A percentile compares a stretch with the other conserved stretches of the same genome.
Conservation (phyloP, 2,888 invertebrate species). For the Eupithecia tripunctaria region DNA sequence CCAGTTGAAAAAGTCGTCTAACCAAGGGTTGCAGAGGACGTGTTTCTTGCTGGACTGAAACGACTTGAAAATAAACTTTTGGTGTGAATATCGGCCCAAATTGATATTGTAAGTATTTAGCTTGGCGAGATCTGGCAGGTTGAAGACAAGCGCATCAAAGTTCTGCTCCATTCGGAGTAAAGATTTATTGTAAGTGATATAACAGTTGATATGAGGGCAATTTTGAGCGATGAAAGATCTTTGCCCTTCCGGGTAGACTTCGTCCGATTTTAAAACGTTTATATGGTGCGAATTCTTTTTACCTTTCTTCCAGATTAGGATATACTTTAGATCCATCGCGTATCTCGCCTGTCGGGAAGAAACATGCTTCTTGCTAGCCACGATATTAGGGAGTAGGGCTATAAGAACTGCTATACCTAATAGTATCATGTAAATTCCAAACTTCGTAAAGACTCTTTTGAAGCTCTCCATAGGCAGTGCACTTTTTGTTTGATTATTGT, state of each 20-base stretch:
- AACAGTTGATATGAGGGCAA: slow-evolving; percentile 71
- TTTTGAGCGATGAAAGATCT: slow-evolving; percentile 65
- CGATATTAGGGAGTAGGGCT: slow-evolving; percentile 55
- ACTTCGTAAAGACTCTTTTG: slow-evolving; percentile 51
- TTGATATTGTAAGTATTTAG: slow-evolving; percentile 51
- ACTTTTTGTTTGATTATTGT: slow-evolving; percentile 60
- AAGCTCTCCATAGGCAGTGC: slow-evolving; percentile 57
- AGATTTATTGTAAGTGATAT: slow-evolving; percentile 64
- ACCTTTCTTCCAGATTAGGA: slow-evolving; percentile 66
- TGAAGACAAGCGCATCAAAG: slow-evolving; percentile 71
- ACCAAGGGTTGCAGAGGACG: slow-evolving; percentile 62
- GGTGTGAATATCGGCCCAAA: slow-evolving; percentile 58
- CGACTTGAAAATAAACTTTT: slow-evolving; percentile 71
- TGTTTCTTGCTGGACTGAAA: slow-evolving; percentile 62
- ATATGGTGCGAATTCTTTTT: slow-evolving; percentile 40
- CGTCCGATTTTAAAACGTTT: slow-evolving; percentile 39
- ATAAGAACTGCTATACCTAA: slow-evolving; percentile 49
- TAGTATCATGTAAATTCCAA: slow-evolving; percentile 49
- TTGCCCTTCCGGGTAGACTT: slow-evolving; percentile 58
- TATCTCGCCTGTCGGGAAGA: slow-evolving; percentile 48
- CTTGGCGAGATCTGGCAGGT: slow-evolving; percentile 57
- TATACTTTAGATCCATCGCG: slow-evolving; percentile 70
- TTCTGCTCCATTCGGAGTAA: slow-evolving; percentile 56
- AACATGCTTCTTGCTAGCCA: slow-evolving; percentile 40
- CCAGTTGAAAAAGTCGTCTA: slow-evolving; percentile 74